phyloP scores from a whole-genome alignment of 2,113 vertebrate species.

The Isichthys henryi region DNA sequence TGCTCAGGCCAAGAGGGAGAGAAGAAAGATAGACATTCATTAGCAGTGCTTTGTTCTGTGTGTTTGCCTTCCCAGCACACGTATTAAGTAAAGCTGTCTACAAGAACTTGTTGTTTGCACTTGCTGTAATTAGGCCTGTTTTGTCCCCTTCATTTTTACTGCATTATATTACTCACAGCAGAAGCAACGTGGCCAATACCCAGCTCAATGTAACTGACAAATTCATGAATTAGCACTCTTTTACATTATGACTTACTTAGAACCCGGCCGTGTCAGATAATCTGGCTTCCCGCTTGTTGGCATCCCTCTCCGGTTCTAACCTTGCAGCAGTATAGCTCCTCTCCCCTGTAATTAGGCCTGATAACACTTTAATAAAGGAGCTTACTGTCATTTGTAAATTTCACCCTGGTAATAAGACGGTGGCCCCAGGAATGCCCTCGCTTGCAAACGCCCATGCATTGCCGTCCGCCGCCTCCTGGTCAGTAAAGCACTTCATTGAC shows the following conservation, averaged over 20 bases:
- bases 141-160: constrained; percentile 49
- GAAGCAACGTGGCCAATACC: neutral
- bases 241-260: neutral
- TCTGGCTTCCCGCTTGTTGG: neutral
- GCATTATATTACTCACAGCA: constrained; percentile 31
- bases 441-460: neutral
- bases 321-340: constrained; percentile 33
- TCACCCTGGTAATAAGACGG: neutral
- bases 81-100: neutral
- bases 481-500: constrained; percentile 37
- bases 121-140: constrained; percentile 22
- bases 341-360: constrained; percentile 7
- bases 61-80: constrained; percentile 4
- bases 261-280: neutral
- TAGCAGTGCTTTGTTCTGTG: neutral
- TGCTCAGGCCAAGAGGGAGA: neutral
- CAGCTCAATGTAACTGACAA: neutral
- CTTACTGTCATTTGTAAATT: neutral
- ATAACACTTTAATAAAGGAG: neutral
- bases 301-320: neutral
- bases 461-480: constrained; percentile 27
- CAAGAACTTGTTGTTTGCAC: neutral
- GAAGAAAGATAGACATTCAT: constrained; percentile 10
- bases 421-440: neutral
- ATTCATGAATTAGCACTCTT: neutral